Base-by-base conservation (phyloP, 2,797 vertebrate species). In the Enteromius mattozi region DNA sequence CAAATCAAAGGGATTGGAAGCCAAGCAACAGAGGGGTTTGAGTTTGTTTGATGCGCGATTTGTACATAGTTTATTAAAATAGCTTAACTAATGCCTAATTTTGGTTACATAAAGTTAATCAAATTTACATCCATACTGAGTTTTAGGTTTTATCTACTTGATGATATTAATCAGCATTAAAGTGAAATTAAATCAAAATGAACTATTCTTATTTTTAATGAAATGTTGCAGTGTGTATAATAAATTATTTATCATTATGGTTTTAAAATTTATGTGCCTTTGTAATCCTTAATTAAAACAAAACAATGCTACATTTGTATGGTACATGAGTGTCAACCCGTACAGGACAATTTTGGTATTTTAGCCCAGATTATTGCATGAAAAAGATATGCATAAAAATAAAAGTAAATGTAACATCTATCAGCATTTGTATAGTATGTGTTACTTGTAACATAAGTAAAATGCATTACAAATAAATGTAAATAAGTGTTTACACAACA, bases 1-100 rank as follows among this genome's bases (percentile, higher is more conserved):
- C 30, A 82, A 82, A 89, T 88, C 88, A 87, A 87, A 86, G 49
- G 30, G 12, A 84, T 37, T 81, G 76, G 35, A 71, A 77, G 80
- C 65, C 37, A 14, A 49, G 82, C 63, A 85, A 54, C 84, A 79
- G 79, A 68, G 72, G 24, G 47, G n/a, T 66, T 86, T 76, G 68
- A 65, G 7, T 56, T 40, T 69, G 66, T 85, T 81, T 87, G 72
- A 76, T 69, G 61, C 45, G 1, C 9, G 30, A 66, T 84, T 86
- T 72, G 47, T 87, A 71, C 78, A 78, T 81, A 77, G 51, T 69
- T 79, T 40, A 4, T 42, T 30, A 27, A 24, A 78, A 42, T 56
- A 47, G 8, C 77, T 80, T 16, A 54, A 42, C 40, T 30, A 27
- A 75, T 69, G 49, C 27, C 68, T 78, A 24, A 61, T 49, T 54